A percentile compares a stretch with the other conserved stretches of the same genome.
These are phyloP conservation scores for Serripes groenlandicus DNA, from an alignment of 2,888 invertebrate species.

Conservation along the genomic window DNA sequence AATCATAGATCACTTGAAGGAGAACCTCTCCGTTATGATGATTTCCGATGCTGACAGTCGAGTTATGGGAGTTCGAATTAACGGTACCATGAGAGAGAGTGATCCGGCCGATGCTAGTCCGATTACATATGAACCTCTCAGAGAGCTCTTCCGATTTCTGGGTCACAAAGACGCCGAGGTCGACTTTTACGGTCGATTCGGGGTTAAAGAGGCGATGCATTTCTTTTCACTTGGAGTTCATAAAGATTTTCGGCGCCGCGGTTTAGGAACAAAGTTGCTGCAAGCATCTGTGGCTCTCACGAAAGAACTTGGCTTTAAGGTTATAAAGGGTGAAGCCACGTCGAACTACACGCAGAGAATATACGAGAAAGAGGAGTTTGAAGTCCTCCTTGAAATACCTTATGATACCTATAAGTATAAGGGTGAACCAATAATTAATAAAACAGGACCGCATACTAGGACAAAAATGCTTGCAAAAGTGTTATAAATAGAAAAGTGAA, in stretches of 20 bases:
- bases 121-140: constrained; percentile 47
- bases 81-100: constrained; percentile 36
- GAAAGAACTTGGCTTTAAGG: constrained; percentile 54
- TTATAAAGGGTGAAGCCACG: constrained; percentile 59
- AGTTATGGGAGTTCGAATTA: constrained; percentile 59
- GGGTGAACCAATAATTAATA: constrained; percentile 40
- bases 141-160: constrained; percentile 45
- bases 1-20: constrained; percentile 26
- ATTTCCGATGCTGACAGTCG: constrained; percentile 46
- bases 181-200: constrained; percentile 38
- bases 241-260: constrained; percentile 53
- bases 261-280: constrained; percentile 51
- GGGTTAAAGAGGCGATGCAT: constrained; percentile 51
- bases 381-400: constrained; percentile 39
- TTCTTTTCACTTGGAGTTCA: constrained; percentile 58
- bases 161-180: constrained; percentile 48
- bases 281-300: constrained; percentile 52
- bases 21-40: constrained; percentile 57
- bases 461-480: constrained; percentile 42
- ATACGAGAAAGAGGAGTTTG: constrained; percentile 55
- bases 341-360: constrained; percentile 63
- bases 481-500: too few relatives aligned
- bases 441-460: constrained; percentile 54
- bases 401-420: constrained; percentile 55
- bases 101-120: background rate